Base-by-base conservation (phyloP, 2,888 invertebrate species). In the Heliconius charithonia region DNA sequence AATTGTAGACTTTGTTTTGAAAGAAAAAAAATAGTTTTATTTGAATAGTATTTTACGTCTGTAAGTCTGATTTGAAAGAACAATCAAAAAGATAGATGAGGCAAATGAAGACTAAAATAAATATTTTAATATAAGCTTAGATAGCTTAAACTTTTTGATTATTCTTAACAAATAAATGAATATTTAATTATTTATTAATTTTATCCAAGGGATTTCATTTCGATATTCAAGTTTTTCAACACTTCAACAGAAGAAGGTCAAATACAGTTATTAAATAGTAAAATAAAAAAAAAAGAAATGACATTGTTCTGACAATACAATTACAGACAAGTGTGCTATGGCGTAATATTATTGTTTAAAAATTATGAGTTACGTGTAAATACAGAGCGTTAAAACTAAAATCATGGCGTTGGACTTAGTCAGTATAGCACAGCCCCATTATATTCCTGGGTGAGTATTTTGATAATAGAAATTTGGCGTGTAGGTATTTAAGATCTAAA, bases 371-470 rank as follows among this genome's bases (percentile, higher is more conserved):
- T 80, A 69, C 79, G 75, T 79, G n/a, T 73, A 72, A 75, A 77
- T 79, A 37, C 63, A 56, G 41, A 59, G 56, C 59, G 59, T 29
- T 63, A 70, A 37, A 77, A 78, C 22, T 65, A 67, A 79, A 83
- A 89, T 81, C 76, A 94, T 95, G 95, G 95, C 95, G 83, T 90
- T 96, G 89, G 96, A 96, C 86, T 91, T 96, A 84, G 95, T 96
- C 84, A 92, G 93, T 82, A 96, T 97, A 51, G 96, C 97, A 56
- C 96, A 97, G 85, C 97, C 97, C 0, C 97, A 97, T 90, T 96
- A 96, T 81, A 96, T 97, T 81, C 97, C 97, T 72, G 97, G 97
- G 97, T 97, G 93, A 92, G 93, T 59, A n/a, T 41, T 41, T 41
- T 10, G 12, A 41, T 13, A 41, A 10, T 41, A 13, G 41, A 3